Conservation (phyloP, 2,888 invertebrate genomes). For the Cryptosula pallasiana region DNA sequence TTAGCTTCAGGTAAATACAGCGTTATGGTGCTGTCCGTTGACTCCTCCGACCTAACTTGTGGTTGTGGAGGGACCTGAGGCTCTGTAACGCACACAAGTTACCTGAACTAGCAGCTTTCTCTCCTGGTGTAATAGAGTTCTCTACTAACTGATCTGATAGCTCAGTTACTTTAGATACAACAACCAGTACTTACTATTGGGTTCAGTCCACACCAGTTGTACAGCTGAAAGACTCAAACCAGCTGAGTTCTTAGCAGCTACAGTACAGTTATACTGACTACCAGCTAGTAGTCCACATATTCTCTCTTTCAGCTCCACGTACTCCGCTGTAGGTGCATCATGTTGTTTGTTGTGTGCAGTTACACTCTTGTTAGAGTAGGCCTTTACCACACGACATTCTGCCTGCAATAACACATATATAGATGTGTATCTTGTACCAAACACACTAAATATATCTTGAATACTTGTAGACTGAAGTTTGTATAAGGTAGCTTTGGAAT, state of each 20-base stretch:
- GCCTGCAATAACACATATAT: too few species aligned
- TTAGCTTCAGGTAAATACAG: neutral
- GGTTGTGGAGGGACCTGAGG: neutral
- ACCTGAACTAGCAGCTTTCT: too few species aligned
- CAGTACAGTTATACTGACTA: neutral
- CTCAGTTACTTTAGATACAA: too few species aligned
- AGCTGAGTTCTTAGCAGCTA: neutral
- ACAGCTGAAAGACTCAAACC: neutral
- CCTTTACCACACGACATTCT: neutral
- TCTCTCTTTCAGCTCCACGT: neutral
- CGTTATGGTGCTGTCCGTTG: neutral
- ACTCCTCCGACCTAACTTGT: neutral
- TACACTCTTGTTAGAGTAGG: neutral
- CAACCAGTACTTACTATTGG: conserved; percentile 18
- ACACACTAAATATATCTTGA: too few species aligned
- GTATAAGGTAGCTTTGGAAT: too few species aligned
- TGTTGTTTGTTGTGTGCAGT: neutral
- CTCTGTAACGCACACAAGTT: too few species aligned
- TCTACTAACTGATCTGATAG: too few species aligned
- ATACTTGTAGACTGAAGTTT: too few species aligned
- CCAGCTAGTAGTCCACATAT: neutral
- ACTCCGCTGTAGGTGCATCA: neutral
- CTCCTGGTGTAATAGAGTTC: too few species aligned
- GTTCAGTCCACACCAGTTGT: neutral
- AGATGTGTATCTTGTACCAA: too few species aligned